Evolutionary conservation across 2,113 vertebrate species (phyloP), one percentile per base, ranked within the genome.

Genomic region (Spea multiplicata): DNA sequence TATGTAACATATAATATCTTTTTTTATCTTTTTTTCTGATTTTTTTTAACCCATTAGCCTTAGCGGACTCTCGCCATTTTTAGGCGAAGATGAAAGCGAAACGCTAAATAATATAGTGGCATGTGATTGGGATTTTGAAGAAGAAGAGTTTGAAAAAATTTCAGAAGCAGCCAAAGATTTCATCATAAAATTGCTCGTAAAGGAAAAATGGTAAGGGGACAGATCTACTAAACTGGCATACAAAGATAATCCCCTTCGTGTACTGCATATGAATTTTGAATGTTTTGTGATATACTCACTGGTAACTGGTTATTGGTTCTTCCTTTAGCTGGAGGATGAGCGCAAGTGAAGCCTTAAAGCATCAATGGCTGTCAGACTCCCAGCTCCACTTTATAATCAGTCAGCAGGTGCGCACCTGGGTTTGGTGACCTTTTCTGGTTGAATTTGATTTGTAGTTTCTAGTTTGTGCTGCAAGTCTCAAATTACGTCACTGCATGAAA

Each of bases 111-210:
- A 97, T 86, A 96, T 99, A 84, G 87, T 99, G 84, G 93, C 93
- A 65, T 97, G 96, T 84, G 92, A 93, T 85, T 99, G 94, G 95
- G 93, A 93, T 87, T 96, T 99, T 71, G 96, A 99, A 75, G 95
- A 94, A 6, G 95, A 94, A 10, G 96, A 98, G 86, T 99, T 99
- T 83, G 83, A 66, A 49, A 91, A 91, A 71, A 88, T 96, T 83
- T 98, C 97, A 0, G 96, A 96, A 3, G 92, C 96, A 80, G 97
- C 94, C 82, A 96, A 94, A 87, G 97, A 98, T 85, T 99, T 99
- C 85, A 96, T 99, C 86, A 91, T 93, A 14, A 96, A 93, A 17
- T 93, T 99, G 84, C 93, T 99, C 81, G 92, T 98, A 82, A 99
- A 98, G 88, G 96, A 96, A 88, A 99, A 99, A 83, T 94, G 94